Base-by-base conservation (phyloP, 2,113 vertebrate genomes). In the Syngnathus typhle region DNA sequence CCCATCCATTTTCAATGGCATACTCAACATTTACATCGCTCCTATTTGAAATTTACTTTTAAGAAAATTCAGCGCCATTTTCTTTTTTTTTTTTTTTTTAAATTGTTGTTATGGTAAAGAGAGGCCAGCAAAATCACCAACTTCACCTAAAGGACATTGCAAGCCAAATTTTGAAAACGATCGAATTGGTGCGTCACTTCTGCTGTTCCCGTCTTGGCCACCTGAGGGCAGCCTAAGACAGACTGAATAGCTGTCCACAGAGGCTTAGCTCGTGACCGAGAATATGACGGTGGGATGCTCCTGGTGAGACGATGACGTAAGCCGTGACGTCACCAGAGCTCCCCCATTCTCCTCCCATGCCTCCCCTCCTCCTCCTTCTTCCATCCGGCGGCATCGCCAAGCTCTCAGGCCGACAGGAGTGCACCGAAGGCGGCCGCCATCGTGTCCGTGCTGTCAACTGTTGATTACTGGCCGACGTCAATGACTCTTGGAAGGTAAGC, bases 401-500 rank as follows among this genome's bases (percentile, higher is more conserved):
- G 64, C 74, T 23, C 64, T 5, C 59, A 19, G 61, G 27, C 67
- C 27, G 56, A 68, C 67, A 46, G 7, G 51, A 46, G 36, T 38
- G 58, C 60, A 82, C 74, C 1, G 49, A 70, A 38, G 82, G 81
- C 80, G 73, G 38, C 55, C 19, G 81, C 80, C 78, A 19, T 10
- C 37, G 70, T 68, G 75, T 81, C 85, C 67, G 77, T 82, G 79
- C 84, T 52, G 72, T 82, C 81, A 88, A 77, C 88, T 89, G 87
- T 89, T 90, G 89, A 84, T 80, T 27, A 79, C 78, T 83, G 64
- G 55, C 70, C 78, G 70, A 83, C 88, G 88, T 91, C 89, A 91
- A 92, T 92, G 91, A 91, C 90, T 91, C 90, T 91, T 83, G 80
- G 89, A 88, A 90, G 91, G 91, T 92, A 80, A 73, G 90, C 73